Conservation (phyloP, 2,888 invertebrate genomes). For the Gisinianus flammeolus region DNA sequence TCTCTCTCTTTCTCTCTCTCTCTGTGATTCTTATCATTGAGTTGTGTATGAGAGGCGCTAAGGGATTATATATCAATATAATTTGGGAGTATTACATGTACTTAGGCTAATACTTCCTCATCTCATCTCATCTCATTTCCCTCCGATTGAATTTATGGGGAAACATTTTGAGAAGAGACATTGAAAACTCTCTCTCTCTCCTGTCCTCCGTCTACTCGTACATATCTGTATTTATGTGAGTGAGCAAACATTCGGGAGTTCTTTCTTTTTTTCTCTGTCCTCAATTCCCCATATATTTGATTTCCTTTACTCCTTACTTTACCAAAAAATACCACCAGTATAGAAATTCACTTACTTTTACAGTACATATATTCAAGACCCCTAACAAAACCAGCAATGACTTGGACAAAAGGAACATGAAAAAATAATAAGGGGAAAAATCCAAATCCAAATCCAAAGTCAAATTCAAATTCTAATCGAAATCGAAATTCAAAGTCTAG, state of each 20-base stretch:
- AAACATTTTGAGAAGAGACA: not conserved
- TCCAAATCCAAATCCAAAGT: too few species aligned
- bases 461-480: not conserved
- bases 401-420: too few species aligned
- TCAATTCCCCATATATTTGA: too few species aligned
- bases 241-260: too few species aligned
- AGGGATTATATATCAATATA: not conserved
- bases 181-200: not conserved
- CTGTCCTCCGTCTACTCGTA: not conserved
- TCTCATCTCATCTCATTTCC: too few species aligned
- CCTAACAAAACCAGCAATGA: too few species aligned
- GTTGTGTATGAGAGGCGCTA: not conserved
- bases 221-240: too few species aligned
- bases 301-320: too few species aligned
- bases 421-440: too few species aligned
- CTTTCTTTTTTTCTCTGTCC: too few species aligned
- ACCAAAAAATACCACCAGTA: too few species aligned
- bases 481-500: not conserved
- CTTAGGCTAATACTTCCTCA: not conserved
- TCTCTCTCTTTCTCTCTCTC: not conserved
- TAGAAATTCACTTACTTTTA: not conserved
- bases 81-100: not conserved
- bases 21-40: not conserved
- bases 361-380: not conserved
- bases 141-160: not conserved